Evolutionary conservation across 2,797 vertebrate species (phyloP).

Genomic region (Petrocephalus schoutedeni): DNA sequence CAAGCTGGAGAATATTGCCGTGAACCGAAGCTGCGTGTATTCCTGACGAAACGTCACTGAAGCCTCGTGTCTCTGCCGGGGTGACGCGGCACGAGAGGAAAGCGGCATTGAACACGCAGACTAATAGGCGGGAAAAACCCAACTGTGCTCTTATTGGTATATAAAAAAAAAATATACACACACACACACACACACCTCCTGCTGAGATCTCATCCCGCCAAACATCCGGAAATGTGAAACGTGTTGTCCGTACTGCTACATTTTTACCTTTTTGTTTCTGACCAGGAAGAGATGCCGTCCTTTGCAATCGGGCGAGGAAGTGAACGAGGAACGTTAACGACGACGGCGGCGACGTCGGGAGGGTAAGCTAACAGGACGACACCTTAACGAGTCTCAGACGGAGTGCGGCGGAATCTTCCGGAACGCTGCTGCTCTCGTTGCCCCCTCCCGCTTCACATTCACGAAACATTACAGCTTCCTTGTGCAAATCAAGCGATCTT

Average conservation of each 20-base stretch:
- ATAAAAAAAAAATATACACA: background rate
- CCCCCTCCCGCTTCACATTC: constrained; percentile 86
- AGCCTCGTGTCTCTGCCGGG: constrained; percentile 62
- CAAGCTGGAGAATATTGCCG: constrained; percentile 59
- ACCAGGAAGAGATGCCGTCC: background rate
- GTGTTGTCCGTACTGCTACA: constrained; percentile 62
- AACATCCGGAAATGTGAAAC: constrained; percentile 40
- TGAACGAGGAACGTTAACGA: constrained; percentile 34
- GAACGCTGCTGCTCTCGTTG: constrained; percentile 67
- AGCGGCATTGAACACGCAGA: constrained; percentile 44
- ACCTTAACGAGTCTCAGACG: constrained; percentile 65
- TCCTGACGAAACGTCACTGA: constrained; percentile 50
- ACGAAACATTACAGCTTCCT: constrained; percentile 88
- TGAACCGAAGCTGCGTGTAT: constrained; percentile 34
- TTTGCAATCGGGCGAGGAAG: background rate
- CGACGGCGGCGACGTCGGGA: constrained; percentile 28
- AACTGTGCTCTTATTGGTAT: constrained; percentile 21
- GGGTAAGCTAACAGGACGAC: constrained; percentile 29
- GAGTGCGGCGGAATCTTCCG: constrained; percentile 77
- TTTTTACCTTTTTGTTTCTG: constrained; percentile 51
- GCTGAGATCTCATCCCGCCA: background rate
- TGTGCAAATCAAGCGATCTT: constrained; percentile 99
- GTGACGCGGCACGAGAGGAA: constrained; percentile 37
- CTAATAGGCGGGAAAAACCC: constrained; percentile 38
- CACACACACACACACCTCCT: background rate